Evolutionary conservation across 2,888 invertebrate genomes (phyloP), one percentile per base, ranked within the genome.

Genomic region (Stramonita haemastoma): DNA sequence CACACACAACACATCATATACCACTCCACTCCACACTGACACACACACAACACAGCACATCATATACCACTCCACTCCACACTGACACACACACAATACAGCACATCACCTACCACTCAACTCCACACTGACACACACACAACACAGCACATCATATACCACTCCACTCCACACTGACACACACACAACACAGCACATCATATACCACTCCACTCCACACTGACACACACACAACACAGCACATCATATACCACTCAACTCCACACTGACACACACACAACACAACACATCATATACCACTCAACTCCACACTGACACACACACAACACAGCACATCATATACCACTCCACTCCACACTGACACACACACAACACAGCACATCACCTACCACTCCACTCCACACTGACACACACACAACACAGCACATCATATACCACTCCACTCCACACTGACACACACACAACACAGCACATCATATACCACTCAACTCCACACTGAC

Each of bases 391-490:
- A 46, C 8, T 5, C 46, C 46, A 46, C 4, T 46, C 46, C 46
- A 46, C 8, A 46, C 97, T 98, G 96, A 32, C 94, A 90, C 26
- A 34, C 15, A 34, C 13, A 29, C 26, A 77, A n/a, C 29, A n/a
- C 13, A 29, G 8, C 66, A 26, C 13, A 66, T 17, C 66, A 22
- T 8, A 46, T n/a, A 46, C 2, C 46, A 46, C 8, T 5, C 46
- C 46, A 46, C 4, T 46, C 46, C 46, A 46, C 8, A 46, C 97
- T 98, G 96, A 32, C 94, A 90, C 26, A 34, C 15, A 34, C 13
- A 29, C 26, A 77, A n/a, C 29, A n/a, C 13, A 29, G 8, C 66
- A 26, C 13, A 66, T 17, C 66, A 22, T 8, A 46, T n/a, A 46
- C 2, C 46, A 46, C 8, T 5, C 46, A 2, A 46, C 4, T 46